These are phyloP conservation scores for Fukomys damarensis DNA, from an alignment of 2,113 vertebrate genomes.

Conservation along the genomic window DNA sequence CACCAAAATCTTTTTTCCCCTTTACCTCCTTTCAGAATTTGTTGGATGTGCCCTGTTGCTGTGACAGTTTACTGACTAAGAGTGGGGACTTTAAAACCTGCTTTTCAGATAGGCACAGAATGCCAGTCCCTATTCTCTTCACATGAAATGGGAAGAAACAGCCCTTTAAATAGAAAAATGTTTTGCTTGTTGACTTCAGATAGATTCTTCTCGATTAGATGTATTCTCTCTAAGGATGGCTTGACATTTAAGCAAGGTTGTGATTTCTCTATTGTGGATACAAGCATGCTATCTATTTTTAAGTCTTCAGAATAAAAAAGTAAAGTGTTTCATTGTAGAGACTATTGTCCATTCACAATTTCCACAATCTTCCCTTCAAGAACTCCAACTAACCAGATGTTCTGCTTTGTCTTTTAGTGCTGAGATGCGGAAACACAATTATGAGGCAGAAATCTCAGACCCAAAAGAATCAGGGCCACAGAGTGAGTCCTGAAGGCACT, in stretches of 20 bases:
- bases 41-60: not conserved
- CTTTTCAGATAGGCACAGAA: not conserved
- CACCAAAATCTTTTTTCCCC: not conserved
- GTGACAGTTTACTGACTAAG: not conserved
- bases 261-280: not conserved
- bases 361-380: not conserved
- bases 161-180: not conserved
- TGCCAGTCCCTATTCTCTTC: not conserved
- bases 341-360: not conserved
- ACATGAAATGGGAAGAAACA: not conserved
- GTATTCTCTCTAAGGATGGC: not conserved
- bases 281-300: not conserved
- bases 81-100: not conserved
- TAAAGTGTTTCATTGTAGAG: not conserved
- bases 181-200: conserved; percentile 3
- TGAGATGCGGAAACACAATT: not conserved
- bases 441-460: not conserved
- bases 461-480: not conserved
- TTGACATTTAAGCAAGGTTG: not conserved
- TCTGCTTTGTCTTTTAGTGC: not conserved
- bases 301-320: not conserved
- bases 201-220: conserved; percentile 8
- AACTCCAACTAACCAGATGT: not conserved
- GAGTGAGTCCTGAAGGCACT: not conserved
- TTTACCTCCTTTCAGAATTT: not conserved